Conservation (phyloP, 1,140 invertebrate genomes). For the Venustaconcha ellipsiformis region DNA sequence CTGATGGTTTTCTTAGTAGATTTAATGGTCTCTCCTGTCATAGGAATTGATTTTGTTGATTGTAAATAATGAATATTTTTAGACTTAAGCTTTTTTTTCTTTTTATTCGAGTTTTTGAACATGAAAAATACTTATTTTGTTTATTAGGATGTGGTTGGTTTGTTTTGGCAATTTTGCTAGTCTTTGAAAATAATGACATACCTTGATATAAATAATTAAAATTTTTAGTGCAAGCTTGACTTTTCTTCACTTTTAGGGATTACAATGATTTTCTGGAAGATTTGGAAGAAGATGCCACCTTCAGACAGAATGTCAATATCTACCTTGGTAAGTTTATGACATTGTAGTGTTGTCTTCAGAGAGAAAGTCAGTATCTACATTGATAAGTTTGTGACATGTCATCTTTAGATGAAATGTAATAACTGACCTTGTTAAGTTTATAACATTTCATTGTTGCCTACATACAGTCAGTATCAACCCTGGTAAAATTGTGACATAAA, state of each 20-base stretch:
- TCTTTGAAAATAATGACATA: no score
- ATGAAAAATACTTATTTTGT: no score
- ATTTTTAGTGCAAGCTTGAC: background rate
- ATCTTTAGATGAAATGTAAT: background rate
- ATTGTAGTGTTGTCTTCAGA: background rate
- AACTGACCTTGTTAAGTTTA: background rate
- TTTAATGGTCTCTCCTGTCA: no score
- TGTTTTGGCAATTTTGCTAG: no score
- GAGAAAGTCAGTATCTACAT: conserved; percentile 79
- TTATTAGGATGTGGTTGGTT: no score
- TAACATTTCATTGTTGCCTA: background rate
- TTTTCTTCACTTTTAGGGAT: conserved; percentile 75
- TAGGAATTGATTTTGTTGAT: no score
- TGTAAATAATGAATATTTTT: no score
- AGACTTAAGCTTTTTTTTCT: no score
- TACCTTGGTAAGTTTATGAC: background rate
- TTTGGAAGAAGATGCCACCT: conserved; percentile 91
- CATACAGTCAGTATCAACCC: background rate
- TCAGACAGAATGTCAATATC: conserved; percentile 88
- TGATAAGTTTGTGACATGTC: conserved; percentile 64
- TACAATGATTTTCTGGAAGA: conserved; percentile 98
- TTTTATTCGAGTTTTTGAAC: no score
- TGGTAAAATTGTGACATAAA: background rate
- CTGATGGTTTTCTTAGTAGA: no score
- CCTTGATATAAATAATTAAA: background rate